phyloP scores from a whole-genome alignment of 1,140 invertebrate species.

The Zophobas morio region DNA sequence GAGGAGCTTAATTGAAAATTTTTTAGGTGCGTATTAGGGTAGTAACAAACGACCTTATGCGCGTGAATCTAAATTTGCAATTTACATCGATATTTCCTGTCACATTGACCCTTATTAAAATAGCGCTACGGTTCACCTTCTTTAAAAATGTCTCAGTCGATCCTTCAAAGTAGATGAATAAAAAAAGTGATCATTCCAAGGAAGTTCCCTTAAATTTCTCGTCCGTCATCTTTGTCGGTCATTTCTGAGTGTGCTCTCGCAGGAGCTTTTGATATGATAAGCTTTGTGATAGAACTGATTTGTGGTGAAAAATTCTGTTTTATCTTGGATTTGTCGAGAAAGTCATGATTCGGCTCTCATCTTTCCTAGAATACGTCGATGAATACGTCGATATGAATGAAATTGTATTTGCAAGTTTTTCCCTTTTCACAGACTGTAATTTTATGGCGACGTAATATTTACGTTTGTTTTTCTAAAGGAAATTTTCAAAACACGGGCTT shows the following conservation, averaged over 20 bases:
- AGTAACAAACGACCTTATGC: background rate
- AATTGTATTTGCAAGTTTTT: no score
- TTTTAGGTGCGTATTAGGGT: constrained; percentile 16
- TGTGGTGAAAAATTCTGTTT: constrained; percentile 24
- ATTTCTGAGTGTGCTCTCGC: constrained; percentile 19
- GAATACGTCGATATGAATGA: background rate
- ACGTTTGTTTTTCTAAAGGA: no score
- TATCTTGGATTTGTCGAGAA: constrained; percentile 3
- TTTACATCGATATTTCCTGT: background rate
- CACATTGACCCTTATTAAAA: constrained; percentile 7
- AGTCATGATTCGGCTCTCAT: background rate
- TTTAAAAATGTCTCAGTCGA: constrained; percentile 18
- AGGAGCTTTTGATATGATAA: constrained; percentile 27
- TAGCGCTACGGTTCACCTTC: background rate
- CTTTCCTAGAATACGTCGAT: background rate
- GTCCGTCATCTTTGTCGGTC: constrained; percentile 16
- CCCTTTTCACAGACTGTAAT: no score
- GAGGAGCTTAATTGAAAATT: constrained; percentile 33
- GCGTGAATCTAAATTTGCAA: constrained; percentile 10
- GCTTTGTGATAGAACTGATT: constrained; percentile 29
- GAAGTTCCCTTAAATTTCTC: constrained; percentile 19
- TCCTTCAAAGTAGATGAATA: constrained; percentile 4
- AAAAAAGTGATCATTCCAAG: constrained; percentile 6
- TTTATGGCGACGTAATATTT: no score
- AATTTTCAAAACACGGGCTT: no score